These are phyloP conservation scores for Beroe forskalii DNA, from an alignment of 37 sponge, comb jelly and placozoan species.

Conservation along the genomic window DNA sequence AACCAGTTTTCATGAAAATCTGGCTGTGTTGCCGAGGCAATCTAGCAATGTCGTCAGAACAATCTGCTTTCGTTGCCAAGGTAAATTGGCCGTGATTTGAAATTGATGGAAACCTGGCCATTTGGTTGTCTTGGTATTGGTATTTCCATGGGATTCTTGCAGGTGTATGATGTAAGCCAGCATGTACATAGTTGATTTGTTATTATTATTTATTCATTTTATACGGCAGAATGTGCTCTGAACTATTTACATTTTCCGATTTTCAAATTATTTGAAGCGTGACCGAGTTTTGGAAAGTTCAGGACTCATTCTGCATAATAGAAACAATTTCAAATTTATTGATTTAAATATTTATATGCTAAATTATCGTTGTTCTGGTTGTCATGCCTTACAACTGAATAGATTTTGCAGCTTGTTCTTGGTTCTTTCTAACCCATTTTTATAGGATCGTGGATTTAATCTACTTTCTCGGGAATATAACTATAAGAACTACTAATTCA, in stretches of 20 bases:
- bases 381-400: not conserved
- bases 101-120: too few species aligned
- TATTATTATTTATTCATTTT: constrained; percentile 65
- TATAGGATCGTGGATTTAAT: not conserved
- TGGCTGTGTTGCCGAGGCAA: too few species aligned
- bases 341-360: constrained; percentile 50
- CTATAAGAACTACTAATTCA: not conserved
- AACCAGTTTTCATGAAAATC: too few species aligned
- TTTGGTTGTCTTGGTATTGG: too few species aligned
- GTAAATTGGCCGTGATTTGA: too few species aligned
- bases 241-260: too few species aligned
- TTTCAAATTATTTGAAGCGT: too few species aligned
- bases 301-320: not conserved
- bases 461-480: not conserved
- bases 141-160: too few species aligned
- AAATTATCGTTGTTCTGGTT: constrained; percentile 1
- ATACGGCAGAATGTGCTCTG: constrained; percentile 13
- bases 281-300: not conserved
- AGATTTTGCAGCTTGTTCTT: not conserved
- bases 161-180: not conserved
- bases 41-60: too few species aligned
- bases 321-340: constrained; percentile 46
- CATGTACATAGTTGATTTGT: constrained; percentile 67
- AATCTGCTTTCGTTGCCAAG: too few species aligned
- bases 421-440: not conserved